A percentile compares a stretch with the other conserved stretches of the same genome.
phyloP scores from a whole-genome alignment of 1,140 invertebrate genomes.

The Thaumetopoea pityocampa region DNA sequence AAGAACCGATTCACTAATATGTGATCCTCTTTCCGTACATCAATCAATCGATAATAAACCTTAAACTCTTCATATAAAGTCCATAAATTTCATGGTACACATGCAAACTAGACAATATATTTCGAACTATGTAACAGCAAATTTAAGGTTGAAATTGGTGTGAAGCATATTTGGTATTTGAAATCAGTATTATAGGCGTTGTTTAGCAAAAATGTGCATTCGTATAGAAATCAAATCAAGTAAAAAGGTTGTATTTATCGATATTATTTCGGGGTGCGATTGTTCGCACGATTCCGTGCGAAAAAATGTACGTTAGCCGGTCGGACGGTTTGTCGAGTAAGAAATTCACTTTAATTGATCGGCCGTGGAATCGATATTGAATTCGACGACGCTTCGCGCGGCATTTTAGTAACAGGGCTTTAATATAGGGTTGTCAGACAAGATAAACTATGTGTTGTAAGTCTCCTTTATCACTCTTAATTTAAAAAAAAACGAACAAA shows the following conservation, averaged over 20 bases:
- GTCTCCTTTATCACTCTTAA: too few relatives aligned
- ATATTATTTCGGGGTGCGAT: conserved; percentile 45
- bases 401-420: conserved; percentile 22
- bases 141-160: conserved; percentile 18
- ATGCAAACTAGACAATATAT: conserved; percentile 2
- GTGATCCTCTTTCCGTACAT: conserved; percentile 18
- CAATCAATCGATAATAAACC: conserved; percentile 16
- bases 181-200: conserved; percentile 36
- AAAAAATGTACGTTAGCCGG: conserved; percentile 37
- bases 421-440: neutral
- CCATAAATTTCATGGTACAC: conserved; percentile 7
- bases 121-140: conserved; percentile 6
- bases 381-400: neutral
- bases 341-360: conserved; percentile 41
- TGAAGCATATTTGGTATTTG: conserved; percentile 39
- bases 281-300: conserved; percentile 42
- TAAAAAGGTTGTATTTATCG: conserved; percentile 43
- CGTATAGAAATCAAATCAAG: conserved; percentile 51
- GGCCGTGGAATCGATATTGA: conserved; percentile 33
- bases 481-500: too few relatives aligned
- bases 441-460: too few relatives aligned
- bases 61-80: conserved; percentile 15
- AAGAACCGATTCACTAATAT: conserved; percentile 48
- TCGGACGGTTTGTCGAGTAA: conserved; percentile 22
- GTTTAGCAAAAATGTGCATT: conserved; percentile 63